phyloP scores from a whole-genome alignment of 2,797 vertebrate species.

The Otus scops region DNA sequence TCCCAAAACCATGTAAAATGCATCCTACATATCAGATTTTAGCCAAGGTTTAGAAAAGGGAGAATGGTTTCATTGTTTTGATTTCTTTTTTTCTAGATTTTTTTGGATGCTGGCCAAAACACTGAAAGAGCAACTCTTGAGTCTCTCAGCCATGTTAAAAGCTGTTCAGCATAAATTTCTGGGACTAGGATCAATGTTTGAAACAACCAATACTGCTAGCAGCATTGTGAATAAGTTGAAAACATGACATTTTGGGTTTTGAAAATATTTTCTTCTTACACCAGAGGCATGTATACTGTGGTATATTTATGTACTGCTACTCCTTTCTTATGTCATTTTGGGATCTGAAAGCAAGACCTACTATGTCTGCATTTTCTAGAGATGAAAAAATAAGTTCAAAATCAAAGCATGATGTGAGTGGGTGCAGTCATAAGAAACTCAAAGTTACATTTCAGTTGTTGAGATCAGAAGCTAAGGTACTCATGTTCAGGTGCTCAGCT shows the following conservation, averaged over 20 bases:
- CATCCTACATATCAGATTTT: neutral
- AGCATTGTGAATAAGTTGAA: neutral
- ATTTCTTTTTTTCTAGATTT: neutral
- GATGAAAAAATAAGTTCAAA: neutral
- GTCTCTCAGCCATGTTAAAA: neutral
- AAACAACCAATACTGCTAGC: neutral
- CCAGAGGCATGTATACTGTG: neutral
- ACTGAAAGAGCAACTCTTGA: neutral
- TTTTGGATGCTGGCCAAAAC: neutral
- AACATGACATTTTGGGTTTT: neutral
- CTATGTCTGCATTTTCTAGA: neutral
- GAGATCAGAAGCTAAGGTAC: neutral
- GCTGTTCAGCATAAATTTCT: neutral
- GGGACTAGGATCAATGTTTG: neutral
- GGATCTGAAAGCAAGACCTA: neutral
- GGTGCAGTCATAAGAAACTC: neutral
- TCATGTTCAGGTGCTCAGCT: neutral
- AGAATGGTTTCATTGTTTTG: neutral
- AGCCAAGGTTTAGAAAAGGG: neutral
- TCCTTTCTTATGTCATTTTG: neutral
- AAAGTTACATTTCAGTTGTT: neutral
- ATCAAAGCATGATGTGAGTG: neutral
- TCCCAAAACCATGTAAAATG: neutral
- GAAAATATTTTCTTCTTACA: neutral
- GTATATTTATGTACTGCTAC: neutral